These are phyloP conservation scores for Alviniconcha marisindica DNA, from an alignment of 1,140 invertebrate genomes.

Conservation along the genomic window DNA sequence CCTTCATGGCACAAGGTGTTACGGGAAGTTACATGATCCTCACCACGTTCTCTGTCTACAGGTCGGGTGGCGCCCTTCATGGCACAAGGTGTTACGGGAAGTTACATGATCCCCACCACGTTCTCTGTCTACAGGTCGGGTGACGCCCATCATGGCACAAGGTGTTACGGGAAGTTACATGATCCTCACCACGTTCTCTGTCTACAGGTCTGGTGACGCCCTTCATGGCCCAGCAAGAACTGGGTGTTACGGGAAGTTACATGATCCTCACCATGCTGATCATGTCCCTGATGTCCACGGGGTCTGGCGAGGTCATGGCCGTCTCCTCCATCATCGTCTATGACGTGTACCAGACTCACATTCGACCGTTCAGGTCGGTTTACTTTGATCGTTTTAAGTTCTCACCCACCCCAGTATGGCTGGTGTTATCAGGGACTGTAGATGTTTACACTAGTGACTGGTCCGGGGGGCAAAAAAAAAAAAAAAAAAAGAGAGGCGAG, in stretches of 20 bases:
- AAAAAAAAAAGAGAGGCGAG: too few species aligned
- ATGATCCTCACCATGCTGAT: conserved; percentile 65
- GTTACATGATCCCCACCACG: too few species aligned
- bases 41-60: too few species aligned
- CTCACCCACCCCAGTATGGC: too few species aligned
- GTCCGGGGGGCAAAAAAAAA: background rate
- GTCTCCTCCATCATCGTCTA: conserved; percentile 76
- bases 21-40: too few species aligned
- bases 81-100: background rate
- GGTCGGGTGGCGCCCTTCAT: conserved; percentile 22
- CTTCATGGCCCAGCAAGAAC: conserved; percentile 55
- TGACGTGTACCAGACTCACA: conserved; percentile 73
- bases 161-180: too few species aligned
- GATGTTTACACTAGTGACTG: background rate
- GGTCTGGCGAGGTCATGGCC: conserved; percentile 75
- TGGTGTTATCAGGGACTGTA: background rate
- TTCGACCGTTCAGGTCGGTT: conserved; percentile 60
- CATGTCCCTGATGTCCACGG: conserved; percentile 72
- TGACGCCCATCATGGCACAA: too few species aligned
- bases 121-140: background rate
- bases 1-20: too few species aligned
- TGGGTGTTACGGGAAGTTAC: conserved; percentile 58
- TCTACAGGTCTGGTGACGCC: conserved; percentile 10
- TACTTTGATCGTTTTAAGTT: too few species aligned
- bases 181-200: conserved; percentile 57